A percentile compares a stretch with the other conserved stretches of the same genome.
Evolutionary conservation across 2,797 vertebrate species (phyloP).

Genomic region (Oryzias sinensis): DNA sequence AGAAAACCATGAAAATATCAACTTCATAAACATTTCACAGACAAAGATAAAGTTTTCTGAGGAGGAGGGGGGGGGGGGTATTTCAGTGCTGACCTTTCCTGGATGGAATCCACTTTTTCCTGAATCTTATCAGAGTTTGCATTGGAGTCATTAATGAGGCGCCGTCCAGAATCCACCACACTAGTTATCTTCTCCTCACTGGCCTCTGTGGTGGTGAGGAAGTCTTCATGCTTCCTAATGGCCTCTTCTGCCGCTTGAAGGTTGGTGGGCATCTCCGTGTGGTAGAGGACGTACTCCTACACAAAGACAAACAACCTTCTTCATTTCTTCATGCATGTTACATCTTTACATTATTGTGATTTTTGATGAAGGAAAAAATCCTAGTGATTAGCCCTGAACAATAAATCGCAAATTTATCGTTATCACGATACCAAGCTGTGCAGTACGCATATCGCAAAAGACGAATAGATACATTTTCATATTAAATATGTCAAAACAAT

Average conservation of each 20-base stretch:
- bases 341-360: background rate
- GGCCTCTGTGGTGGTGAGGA: constrained; percentile 92
- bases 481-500: too few species aligned
- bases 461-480: too few species aligned
- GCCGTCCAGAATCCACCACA: constrained; percentile 84
- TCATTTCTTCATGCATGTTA: background rate
- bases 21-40: constrained; percentile 9
- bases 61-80: background rate
- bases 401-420: too few species aligned
- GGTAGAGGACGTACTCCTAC: constrained; percentile 91
- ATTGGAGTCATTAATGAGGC: constrained; percentile 84
- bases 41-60: background rate
- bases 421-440: too few species aligned
- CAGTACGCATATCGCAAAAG: too few species aligned
- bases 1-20: constrained; percentile 22
- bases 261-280: constrained; percentile 90
- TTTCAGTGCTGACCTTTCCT: constrained; percentile 81
- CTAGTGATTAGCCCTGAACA: background rate
- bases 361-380: background rate
- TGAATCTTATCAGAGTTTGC: constrained; percentile 88
- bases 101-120: constrained; percentile 91
- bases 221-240: constrained; percentile 93
- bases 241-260: constrained; percentile 88
- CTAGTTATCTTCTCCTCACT: constrained; percentile 88
- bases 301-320: constrained; percentile 16